Conservation (phyloP, 2,797 vertebrate species). For the Centroberyx gerrardi region DNA sequence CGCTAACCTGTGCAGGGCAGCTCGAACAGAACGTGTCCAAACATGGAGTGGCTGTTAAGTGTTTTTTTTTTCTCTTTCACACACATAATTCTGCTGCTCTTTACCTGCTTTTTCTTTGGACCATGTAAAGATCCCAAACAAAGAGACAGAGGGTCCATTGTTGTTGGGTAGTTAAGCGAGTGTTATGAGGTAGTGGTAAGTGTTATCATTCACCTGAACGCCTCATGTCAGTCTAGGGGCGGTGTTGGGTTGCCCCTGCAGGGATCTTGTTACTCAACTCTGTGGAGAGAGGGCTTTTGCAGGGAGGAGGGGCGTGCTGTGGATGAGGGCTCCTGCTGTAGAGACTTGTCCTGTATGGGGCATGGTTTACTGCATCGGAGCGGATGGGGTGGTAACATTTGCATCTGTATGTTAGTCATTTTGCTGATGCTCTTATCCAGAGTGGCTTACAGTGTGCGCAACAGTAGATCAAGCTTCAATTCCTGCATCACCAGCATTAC, state of each 20-base stretch:
- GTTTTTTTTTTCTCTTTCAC: not conserved
- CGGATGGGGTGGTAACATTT: no score
- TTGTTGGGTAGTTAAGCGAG: conserved; percentile 33
- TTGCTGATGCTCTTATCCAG: not conserved
- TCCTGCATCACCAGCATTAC: not conserved
- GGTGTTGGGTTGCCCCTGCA: conserved; percentile 29
- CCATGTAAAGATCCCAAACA: conserved; percentile 55
- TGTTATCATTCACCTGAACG: conserved; percentile 58
- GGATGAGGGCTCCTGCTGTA: conserved; percentile 42
- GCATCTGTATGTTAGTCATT: no score
- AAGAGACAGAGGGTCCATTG: conserved; percentile 46
- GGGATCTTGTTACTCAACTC: conserved; percentile 51
- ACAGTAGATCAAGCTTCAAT: conserved; percentile 32
- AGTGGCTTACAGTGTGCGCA: not conserved
- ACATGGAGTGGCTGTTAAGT: conserved; percentile 44
- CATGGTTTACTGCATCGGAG: conserved; percentile 13
- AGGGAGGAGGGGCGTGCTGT: conserved; percentile 1
- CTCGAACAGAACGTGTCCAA: conserved; percentile 3
- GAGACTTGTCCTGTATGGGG: conserved; percentile 39
- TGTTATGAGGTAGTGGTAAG: conserved; percentile 25
- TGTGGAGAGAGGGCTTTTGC: not conserved
- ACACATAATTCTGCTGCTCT: conserved; percentile 12
- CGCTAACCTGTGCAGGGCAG: conserved; percentile 1
- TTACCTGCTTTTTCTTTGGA: conserved; percentile 40
- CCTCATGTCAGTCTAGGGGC: conserved; percentile 16